Base-by-base conservation (phyloP, 30 jellyfish, hydroid and myxozoan species). In the Cassiopea xamachana region DNA sequence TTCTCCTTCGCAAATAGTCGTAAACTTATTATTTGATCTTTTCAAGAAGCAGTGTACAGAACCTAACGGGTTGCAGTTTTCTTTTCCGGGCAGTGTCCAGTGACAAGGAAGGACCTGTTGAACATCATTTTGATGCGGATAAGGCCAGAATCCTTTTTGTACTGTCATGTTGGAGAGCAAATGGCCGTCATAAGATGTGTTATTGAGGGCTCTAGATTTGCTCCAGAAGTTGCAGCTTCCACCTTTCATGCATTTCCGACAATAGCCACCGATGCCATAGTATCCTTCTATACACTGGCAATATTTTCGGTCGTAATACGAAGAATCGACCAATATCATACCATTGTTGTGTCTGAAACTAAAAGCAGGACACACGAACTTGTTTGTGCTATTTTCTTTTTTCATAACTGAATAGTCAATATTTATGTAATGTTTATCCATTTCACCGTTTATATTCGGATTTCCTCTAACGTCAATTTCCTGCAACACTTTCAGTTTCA, bases 251-350 rank as follows among this genome's bases (percentile, higher is more conserved):
- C 97, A 90, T 27, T 60, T 48, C 69, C 47, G 49, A 73, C 97
- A 90, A 78, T 62, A 75, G 55, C 97, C 97, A n/a, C 97, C 93
- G 10, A 59, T 86, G 16, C 97, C 97, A 73, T 74, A 90, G 60
- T 48, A 75, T 7, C 90, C 92, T 55, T n/a, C 77, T 39, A 60
- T 80, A 51, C 97, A 90, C 19, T 71, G 69, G 82, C 97, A 90
- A 62, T 73, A 69, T 46, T 77, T 48, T 46, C 93, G 82, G 73
- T 77, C 93, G 80, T 80, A 90, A 64, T 82, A 90, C 10, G 87
- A 59, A 44, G 97, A 77, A 68, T 90, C 90, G 64, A 49, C 70
- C 55, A 46, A n/a, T 46, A 90, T 73, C 13, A 51, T 61, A 55
- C 90, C 70, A 46, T 75, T 68, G 69, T 83, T 90, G 62, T 90